Evolutionary conservation across 2,888 invertebrate genomes (phyloP).

Genomic region (Lepidonotus clava): DNA sequence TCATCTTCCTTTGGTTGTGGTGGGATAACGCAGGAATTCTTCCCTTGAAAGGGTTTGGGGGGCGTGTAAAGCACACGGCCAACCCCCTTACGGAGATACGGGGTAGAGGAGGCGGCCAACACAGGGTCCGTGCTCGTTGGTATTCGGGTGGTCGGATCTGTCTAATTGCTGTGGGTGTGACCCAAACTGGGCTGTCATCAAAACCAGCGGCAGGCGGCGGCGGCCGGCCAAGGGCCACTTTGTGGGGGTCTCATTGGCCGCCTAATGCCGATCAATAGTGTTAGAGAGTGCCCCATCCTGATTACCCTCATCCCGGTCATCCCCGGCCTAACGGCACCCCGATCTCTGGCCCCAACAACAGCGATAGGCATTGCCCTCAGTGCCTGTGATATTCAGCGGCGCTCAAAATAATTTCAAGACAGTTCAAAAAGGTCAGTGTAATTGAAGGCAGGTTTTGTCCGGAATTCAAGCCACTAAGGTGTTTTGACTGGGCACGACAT

Average conservation of each 20-base stretch:
- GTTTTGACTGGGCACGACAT: conserved; percentile 23
- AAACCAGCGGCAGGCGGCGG: background rate
- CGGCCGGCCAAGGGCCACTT: background rate
- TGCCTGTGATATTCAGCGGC: background rate
- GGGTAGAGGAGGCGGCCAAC: background rate
- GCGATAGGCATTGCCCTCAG: too few species aligned
- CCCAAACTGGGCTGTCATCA: background rate
- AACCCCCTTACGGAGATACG: background rate
- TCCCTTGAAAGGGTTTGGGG: background rate
- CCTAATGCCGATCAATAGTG: background rate
- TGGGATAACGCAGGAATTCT: background rate
- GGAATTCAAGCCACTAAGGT: background rate
- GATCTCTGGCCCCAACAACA: background rate
- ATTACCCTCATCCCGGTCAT: conserved; percentile 19
- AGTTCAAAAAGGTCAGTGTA: background rate
- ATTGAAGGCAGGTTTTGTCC: background rate
- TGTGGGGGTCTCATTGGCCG: background rate
- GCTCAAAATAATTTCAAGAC: background rate
- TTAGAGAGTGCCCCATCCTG: background rate
- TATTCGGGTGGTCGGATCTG: conserved; percentile 21
- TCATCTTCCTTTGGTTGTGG: background rate
- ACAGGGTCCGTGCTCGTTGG: background rate
- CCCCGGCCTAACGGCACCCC: background rate
- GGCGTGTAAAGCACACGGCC: background rate
- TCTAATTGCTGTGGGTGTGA: conserved; percentile 29